Conservation (phyloP, 1,140 invertebrate species). For the Bombus difficillimus region DNA sequence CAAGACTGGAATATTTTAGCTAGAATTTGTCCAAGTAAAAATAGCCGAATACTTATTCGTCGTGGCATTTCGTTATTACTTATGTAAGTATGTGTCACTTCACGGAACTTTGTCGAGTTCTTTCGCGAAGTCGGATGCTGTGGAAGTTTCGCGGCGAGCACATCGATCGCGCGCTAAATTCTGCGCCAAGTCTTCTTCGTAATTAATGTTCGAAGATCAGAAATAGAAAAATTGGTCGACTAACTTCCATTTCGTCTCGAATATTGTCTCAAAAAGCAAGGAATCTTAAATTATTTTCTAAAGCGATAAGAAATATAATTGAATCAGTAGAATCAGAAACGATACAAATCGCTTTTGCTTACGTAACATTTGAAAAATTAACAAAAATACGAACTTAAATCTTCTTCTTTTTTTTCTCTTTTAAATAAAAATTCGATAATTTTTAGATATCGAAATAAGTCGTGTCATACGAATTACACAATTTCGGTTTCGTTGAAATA, state of each 20-base stretch:
- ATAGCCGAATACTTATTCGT: background rate
- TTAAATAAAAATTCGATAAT: no score
- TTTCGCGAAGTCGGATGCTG: background rate
- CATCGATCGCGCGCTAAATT: constrained; percentile 5
- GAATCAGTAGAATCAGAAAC: background rate
- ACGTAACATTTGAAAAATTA: no score
- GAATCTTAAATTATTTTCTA: background rate
- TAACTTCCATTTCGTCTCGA: background rate
- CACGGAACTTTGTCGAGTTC: background rate
- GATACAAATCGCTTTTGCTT: no score
- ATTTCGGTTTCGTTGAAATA: no score
- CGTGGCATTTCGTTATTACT: no score
- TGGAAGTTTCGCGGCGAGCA: background rate
- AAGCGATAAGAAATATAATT: background rate
- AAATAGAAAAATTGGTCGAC: constrained; percentile 1
- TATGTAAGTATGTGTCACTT: background rate
- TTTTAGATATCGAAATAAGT: no score
- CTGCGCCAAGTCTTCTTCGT: background rate
- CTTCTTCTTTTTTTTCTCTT: no score
- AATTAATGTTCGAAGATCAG: background rate
- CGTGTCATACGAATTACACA: no score
- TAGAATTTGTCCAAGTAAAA: background rate
- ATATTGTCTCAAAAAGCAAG: background rate
- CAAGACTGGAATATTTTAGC: no score
- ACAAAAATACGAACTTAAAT: no score